These are phyloP conservation scores for Chiloscyllium punctatum DNA, from an alignment of 2,797 vertebrate species.

Conservation along the genomic window DNA sequence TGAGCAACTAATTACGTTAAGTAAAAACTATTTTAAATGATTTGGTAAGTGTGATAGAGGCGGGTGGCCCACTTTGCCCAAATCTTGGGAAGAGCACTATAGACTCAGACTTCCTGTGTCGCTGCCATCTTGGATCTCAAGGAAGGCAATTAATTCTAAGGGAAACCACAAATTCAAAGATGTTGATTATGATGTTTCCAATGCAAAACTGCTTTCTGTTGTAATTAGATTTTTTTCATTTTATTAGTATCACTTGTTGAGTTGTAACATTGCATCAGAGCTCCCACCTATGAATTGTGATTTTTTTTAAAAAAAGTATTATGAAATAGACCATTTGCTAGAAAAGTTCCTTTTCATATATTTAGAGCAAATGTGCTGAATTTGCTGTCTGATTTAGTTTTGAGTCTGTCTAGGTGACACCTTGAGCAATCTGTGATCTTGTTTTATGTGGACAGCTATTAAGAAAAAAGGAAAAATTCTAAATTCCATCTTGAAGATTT, in stretches of 20 bases:
- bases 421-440: neutral
- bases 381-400: neutral
- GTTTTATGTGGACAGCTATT: neutral
- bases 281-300: neutral
- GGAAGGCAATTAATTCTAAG: too few relatives aligned
- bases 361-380: constrained; percentile 9
- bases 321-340: neutral
- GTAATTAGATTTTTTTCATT: too few relatives aligned
- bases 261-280: neutral
- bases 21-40: too few relatives aligned
- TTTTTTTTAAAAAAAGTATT: neutral
- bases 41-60: too few relatives aligned
- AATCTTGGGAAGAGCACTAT: too few relatives aligned
- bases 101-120: too few relatives aligned
- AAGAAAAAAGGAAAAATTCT: neutral
- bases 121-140: too few relatives aligned
- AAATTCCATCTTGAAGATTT: neutral
- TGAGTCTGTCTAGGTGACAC: neutral
- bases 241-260: neutral
- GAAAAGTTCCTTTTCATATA: neutral
- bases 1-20: too few relatives aligned
- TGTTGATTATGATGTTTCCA: too few relatives aligned
- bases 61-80: too few relatives aligned
- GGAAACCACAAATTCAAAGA: too few relatives aligned
- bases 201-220: too few relatives aligned